Conservation (phyloP, 2,888 invertebrate genomes). For the Sarcophaga caerulescens region DNA sequence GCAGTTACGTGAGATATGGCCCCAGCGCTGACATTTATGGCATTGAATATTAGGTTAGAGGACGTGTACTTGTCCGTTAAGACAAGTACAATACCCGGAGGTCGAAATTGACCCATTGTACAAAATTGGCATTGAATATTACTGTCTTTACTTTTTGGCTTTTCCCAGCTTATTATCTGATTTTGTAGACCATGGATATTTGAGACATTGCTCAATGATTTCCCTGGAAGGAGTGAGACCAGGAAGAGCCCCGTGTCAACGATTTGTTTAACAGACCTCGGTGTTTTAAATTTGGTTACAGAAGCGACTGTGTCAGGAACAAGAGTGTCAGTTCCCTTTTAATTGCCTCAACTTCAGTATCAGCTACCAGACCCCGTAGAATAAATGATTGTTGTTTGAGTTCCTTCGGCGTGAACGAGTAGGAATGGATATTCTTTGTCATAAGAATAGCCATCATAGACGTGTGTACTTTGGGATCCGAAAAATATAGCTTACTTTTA, state of each 20-base stretch:
- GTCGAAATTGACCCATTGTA: too few relatives aligned
- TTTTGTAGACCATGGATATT: neutral
- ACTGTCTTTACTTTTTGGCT: neutral
- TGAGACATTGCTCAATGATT: neutral
- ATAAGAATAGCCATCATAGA: neutral
- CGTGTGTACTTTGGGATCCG: neutral
- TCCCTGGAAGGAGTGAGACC: conserved; percentile 1
- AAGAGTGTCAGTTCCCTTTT: neutral
- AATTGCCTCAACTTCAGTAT: neutral
- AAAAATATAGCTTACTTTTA: neutral
- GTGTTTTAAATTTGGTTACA: conserved; percentile 16
- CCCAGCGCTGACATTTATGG: neutral
- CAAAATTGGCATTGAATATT: neutral
- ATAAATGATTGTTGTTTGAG: neutral
- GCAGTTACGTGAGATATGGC: too few relatives aligned
- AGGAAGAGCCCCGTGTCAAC: neutral
- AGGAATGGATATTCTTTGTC: neutral
- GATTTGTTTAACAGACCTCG: neutral
- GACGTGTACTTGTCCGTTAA: too few relatives aligned
- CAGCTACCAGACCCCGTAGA: neutral
- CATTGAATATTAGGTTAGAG: neutral
- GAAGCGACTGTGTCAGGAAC: conserved; percentile 2
- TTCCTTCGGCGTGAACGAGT: neutral
- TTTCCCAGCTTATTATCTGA: conserved; percentile 15
- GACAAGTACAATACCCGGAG: too few relatives aligned